Base-by-base conservation (phyloP, 1,140 invertebrate species). In the Macrotrachela quadricornifera region DNA sequence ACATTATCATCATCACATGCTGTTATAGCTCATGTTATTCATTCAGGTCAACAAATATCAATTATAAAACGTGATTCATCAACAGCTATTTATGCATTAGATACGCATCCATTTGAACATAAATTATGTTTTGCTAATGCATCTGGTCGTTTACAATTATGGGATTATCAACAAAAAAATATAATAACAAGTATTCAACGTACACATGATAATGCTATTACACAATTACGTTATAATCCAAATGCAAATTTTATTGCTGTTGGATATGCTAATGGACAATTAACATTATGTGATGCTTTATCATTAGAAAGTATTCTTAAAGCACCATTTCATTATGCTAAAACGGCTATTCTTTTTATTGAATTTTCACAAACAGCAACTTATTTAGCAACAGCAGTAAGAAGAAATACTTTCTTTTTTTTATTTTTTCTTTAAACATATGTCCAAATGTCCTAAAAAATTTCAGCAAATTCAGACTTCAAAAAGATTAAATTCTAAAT, bases 351-450 rank as follows among this genome's bases (percentile, higher is more conserved):
- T 21, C 68, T 66, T n/a, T 63, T 68, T 41, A 62, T 69, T 43
- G 61, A 59, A 16, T 70, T 69, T 55, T 68, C 66, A 15, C 63
- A 67, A 49, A 61, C 70, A 55, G 64, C 61, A 10, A 48, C 58
- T 48, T 71, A 62, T 57, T 49, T 71, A 12, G 69, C 68, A 13
- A 66, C 67, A 44, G 68, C 67, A 17, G 69, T 70, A 61, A 58
- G 56, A 57, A 37, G 6, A n/a, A n/a, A n/a, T n/a, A n/a, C n/a
- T n/a, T n/a, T n/a, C n/a, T n/a, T n/a, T n/a, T n/a, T n/a, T n/a
- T n/a, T n/a, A n/a, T n/a, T n/a, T n/a, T n/a, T n/a, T n/a, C n/a
- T n/a, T n/a, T n/a, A n/a, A n/a, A n/a, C n/a, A n/a, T n/a, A n/a
- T n/a, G n/a, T n/a, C n/a, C n/a, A n/a, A n/a, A n/a, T n/a, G n/a